Percentiles rank a stretch among this genome's conserved stretches.
These are phyloP conservation scores for Nymphalis c-album DNA, from an alignment of 2,888 invertebrate species.

Conservation along the genomic window DNA sequence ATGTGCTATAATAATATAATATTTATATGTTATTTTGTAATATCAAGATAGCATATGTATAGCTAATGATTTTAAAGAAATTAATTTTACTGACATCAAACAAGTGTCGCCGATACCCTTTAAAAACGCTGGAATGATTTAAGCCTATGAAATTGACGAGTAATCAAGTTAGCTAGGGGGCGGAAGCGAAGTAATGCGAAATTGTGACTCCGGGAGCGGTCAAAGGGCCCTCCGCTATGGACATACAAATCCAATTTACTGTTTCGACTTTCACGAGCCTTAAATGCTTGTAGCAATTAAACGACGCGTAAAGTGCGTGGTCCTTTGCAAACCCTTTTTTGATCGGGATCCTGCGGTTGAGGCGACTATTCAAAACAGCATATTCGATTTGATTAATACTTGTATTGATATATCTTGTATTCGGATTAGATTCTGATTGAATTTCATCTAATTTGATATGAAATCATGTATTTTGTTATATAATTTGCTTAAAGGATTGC, in stretches of 20 bases:
- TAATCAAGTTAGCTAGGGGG: constrained; percentile 70
- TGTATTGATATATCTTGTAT: constrained; percentile 16
- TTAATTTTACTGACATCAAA: not conserved
- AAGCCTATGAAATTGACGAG: constrained; percentile 58
- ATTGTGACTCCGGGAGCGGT: constrained; percentile 67
- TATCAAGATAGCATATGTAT: too few relatives aligned
- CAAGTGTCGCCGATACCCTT: constrained; percentile 22
- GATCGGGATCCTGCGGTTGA: constrained; percentile 42
- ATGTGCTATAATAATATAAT: too few relatives aligned
- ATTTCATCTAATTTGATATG: constrained; percentile 6
- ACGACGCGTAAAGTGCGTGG: constrained; percentile 73
- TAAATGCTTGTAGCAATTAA: constrained; percentile 76
- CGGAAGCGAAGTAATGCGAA: constrained; percentile 64
- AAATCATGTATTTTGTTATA: not conserved
- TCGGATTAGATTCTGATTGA: constrained; percentile 16
- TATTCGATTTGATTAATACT: constrained; percentile 38
- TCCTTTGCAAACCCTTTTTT: constrained; percentile 56
- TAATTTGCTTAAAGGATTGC: not conserved
- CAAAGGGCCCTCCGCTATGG: constrained; percentile 63
- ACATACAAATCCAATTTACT: constrained; percentile 75
- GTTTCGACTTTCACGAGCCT: constrained; percentile 69
- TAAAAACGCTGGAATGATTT: constrained; percentile 38
- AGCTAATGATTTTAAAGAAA: not conserved
- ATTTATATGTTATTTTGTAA: too few relatives aligned
- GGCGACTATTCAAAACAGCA: constrained; percentile 35